These are phyloP conservation scores for Nysson spinosus DNA, from an alignment of 2,888 invertebrate species.

Conservation along the genomic window DNA sequence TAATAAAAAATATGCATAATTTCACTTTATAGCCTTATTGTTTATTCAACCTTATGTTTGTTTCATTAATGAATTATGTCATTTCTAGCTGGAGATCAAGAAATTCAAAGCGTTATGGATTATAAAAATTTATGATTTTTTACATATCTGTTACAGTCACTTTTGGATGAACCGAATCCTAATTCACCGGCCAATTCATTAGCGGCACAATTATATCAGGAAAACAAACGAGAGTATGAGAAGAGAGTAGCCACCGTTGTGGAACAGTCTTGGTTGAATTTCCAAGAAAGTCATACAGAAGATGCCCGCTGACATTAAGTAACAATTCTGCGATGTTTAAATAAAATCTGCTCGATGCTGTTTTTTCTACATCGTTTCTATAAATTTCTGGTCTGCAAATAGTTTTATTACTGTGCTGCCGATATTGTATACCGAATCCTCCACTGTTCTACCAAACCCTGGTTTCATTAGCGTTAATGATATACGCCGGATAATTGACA, in stretches of 20 bases:
- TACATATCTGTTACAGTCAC: constrained; percentile 78
- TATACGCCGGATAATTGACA: no score
- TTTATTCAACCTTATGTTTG: constrained; percentile 55
- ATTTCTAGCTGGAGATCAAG: constrained; percentile 15
- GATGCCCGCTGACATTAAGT: constrained; percentile 75
- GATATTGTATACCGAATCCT: constrained; percentile 24
- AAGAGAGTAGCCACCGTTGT: constrained; percentile 83
- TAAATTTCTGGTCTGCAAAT: constrained; percentile 17
- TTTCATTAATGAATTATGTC: constrained; percentile 21
- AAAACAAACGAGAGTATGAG: constrained; percentile 83
- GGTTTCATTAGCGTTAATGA: no score
- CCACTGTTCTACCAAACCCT: constrained; percentile 40
- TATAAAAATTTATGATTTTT: constrained; percentile 25
- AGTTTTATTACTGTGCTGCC: constrained; percentile 3
- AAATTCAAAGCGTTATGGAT: constrained; percentile 2
- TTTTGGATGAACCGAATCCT: constrained; percentile 84
- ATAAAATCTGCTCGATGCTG: constrained; percentile 1
- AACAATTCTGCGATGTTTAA: constrained; percentile 26
- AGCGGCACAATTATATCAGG: constrained; percentile 84
- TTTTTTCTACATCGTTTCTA: constrained; percentile 12
- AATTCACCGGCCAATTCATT: constrained; percentile 84
- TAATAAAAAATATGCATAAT: constrained; percentile 67
- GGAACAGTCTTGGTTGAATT: constrained; percentile 82
- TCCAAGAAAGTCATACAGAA: constrained; percentile 75
- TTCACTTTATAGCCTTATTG: constrained; percentile 63